Base-by-base conservation (phyloP, 2,888 invertebrate species). In the Xestobium rufovillosum region DNA sequence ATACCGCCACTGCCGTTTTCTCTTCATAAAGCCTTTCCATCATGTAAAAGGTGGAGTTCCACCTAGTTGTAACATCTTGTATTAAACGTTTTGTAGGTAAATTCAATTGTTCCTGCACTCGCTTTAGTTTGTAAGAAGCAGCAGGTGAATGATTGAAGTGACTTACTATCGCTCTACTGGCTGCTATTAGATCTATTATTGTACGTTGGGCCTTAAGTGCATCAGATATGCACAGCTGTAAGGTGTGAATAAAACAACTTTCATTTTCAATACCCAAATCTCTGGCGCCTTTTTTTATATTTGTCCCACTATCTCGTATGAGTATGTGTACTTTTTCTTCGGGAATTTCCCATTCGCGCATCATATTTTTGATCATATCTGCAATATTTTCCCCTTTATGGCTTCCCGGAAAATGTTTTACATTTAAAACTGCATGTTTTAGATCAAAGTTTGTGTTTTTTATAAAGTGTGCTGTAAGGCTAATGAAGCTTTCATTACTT, bases 151-250 rank as follows among this genome's bases (percentile, higher is more conserved):
- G 31, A 29, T 47, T 41, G 39, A 43, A 55, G 39, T 55, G 52
- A 2, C 48, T 52, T 12, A 53, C 53, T 3, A 57, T 29, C 2
- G 50, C 47, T 35, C 57, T 41, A 31, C 26, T n/a, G n/a, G 11
- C 11, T 6, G 28, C 11, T 19, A 19, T 19, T 19, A 19, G n/a
- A 19, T 19, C 23, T n/a, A 19, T 19, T 19, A 19, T 19, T 19
- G 6, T 19, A n/a, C n/a, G 23, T 19, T 19, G 6, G 6, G 23
- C n/a, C 23, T 19, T 6, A 8, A 19, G 23, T 19, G 23, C 23
- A 19, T 19, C 23, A 6, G n/a, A 8, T 19, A 19, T 19, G 23
- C 23, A 19, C 6, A 19, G 23, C n/a, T 19, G 23, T n/a, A 19
- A 19, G 23, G 6, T 19, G 23, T 19, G 23, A 19, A 19, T 19